Evolutionary conservation across 2,113 vertebrate species (phyloP), one percentile per base, ranked within the genome.

Genomic region (Pseudorectes ferrugineus): DNA sequence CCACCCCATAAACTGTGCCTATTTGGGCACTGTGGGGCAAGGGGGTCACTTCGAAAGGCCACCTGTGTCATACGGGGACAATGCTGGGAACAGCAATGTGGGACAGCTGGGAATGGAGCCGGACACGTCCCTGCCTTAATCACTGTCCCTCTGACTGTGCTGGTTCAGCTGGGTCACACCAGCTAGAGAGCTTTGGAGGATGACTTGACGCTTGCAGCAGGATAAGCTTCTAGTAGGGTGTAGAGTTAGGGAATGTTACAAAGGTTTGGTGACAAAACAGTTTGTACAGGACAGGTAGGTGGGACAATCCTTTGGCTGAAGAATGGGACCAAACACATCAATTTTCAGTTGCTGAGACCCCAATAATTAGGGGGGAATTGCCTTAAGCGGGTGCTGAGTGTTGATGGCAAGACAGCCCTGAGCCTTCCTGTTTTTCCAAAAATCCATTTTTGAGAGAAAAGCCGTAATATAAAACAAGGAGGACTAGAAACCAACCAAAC

Each of bases 11-110:
- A 63, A 31, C 20, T 23, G 35, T 45, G 48, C 38, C 33, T 9
- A 0, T 40, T 24, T 0, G 0, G 73, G 25, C 38, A 18, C 79
- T 71, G 49, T 0, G 0, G 68, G 29, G 17, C 17, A 57, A 51
- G n/a, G 54, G 57, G 9, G 10, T 79, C 17, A 7, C 42, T 28
- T 59, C 46, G 31, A 17, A 88, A 62, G 48, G n/a, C 25, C 8
- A 7, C 31, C 43, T 20, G 4, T 33, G 6, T 18, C 18, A 29
- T 16, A 25, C 0, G 16, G 57, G 57, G 46, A 23, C 59, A 38
- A 2, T 52, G 38, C 61, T 78, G 84, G 88, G 52, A 46, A 62
- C 45, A 48, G 42, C 23, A 9, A 2, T 15, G 25, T 28, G 48
- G 65, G 73, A 65, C 9, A 61, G 42, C 40, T 88, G 76, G n/a